Percentiles rank a stretch among this genome's conserved stretches.
Conservation (phyloP, 1,140 invertebrate genomes). For the Apis mellifera region DNA sequence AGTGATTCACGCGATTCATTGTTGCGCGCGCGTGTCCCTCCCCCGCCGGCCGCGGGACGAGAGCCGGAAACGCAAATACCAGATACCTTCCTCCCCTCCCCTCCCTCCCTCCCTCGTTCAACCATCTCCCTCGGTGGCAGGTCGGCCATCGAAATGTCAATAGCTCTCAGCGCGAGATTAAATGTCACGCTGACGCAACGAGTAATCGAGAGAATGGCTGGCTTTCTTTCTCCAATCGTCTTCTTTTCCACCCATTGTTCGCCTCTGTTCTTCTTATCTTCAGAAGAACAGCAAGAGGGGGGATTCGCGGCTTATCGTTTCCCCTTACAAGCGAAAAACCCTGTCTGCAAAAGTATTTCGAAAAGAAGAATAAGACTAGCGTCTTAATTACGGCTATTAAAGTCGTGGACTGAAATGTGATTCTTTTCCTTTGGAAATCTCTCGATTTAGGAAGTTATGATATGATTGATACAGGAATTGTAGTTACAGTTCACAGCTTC, state of each 20-base stretch:
- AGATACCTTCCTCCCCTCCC: slow-evolving; percentile 35
- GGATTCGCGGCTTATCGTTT: too few species aligned
- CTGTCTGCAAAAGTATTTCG: too few species aligned
- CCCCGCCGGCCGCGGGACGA: slow-evolving; percentile 35
- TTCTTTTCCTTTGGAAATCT: too few species aligned
- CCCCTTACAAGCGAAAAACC: too few species aligned
- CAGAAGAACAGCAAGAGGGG: too few species aligned
- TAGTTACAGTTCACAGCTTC: too few species aligned
- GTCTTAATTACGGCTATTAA: too few species aligned
- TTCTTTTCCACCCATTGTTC: not conserved
- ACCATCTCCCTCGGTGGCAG: not conserved
- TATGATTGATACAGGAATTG: too few species aligned
- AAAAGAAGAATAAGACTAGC: too few species aligned
- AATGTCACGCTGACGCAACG: slow-evolving; percentile 64
- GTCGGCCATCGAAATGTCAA: slow-evolving; percentile 65
- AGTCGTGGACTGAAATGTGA: too few species aligned
- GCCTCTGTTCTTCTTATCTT: not conserved
- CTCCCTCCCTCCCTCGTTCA: too few species aligned
- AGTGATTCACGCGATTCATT: slow-evolving; percentile 60
- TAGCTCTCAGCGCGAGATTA: slow-evolving; percentile 66
- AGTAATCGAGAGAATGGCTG: slow-evolving; percentile 66
- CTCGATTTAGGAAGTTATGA: too few species aligned
- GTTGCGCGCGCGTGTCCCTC: slow-evolving; percentile 39
- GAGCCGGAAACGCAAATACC: slow-evolving; percentile 65
- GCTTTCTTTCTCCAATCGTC: slow-evolving; percentile 47